Base-by-base conservation (phyloP, 2,797 vertebrate species). In the Onychomys leucogaster region DNA sequence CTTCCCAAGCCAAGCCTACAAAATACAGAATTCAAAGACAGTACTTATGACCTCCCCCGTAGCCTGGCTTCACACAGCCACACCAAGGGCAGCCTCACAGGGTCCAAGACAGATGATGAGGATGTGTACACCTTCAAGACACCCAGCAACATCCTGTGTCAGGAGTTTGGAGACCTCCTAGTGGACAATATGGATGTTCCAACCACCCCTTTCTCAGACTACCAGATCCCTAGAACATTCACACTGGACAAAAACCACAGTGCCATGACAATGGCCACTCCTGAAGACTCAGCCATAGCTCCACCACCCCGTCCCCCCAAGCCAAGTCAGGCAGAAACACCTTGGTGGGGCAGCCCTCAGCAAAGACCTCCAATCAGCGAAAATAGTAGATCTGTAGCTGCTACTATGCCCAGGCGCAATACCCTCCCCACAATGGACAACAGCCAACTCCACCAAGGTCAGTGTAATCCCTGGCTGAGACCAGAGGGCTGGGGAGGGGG, bases 241-340 rank as follows among this genome's bases (percentile, higher is more conserved):
- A 99, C 99, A 0, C 99, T 99, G 97, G 99, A 99, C 98, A 99
- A 99, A 98, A 99, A 99, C 98, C 99, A 99, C 98, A 99, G 99
- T 0, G 97, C 99, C 93, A 98, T 99, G 99, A 98, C 99, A 0
- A 98, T 99, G 57, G 99, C 99, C 0, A 98, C 98, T 90, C 98
- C 99, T 3, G 99, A 99, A 2, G 98, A 99, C 41, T 99, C 99
- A 0, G 98, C 98, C 0, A 96, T 99, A 0, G 99, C 99, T 0
- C 99, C 99, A 0, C 99, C 99, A 2, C 99, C 99, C 0, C 99
- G 99, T 55, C 99, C 99, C 19, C 99, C 99, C 0, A 99, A 99
- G 57, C 99, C 99, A 0, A 99, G 99, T 92, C 99, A 99, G 91
- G 97, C 97, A 0, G 99, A 99, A 95, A 97, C 97, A 8, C 98